Percentiles rank a stretch among this genome's conserved stretches.
Conservation (phyloP, 2,797 vertebrate species). For the Rhabdophis nuchalis region DNA sequence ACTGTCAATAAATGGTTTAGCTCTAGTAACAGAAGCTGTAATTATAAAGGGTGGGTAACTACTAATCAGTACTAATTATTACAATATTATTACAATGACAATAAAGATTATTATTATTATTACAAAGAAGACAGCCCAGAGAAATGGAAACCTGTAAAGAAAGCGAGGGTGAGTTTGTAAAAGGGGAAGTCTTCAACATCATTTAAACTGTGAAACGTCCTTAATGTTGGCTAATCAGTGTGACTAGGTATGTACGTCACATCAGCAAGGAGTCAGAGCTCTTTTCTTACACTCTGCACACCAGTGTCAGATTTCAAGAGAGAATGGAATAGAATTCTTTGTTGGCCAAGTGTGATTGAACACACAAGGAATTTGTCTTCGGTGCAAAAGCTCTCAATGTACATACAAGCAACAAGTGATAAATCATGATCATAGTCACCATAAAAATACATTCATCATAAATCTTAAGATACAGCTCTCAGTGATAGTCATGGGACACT, state of each 20-base stretch:
- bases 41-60: slow-evolving; percentile 16
- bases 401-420: not conserved
- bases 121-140: slow-evolving; percentile 16
- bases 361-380: not conserved
- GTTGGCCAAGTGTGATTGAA: not conserved
- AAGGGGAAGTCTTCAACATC: slow-evolving; percentile 14
- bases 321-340: not conserved
- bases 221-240: not conserved
- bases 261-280: not conserved
- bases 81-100: too few species aligned
- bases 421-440: not conserved
- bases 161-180: not conserved
- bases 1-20: slow-evolving; percentile 16
- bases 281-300: not conserved
- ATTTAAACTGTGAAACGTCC: not conserved
- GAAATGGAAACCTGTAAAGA: slow-evolving; percentile 14
- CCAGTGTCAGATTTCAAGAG: not conserved
- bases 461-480: not conserved
- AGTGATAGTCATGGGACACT: not conserved
- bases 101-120: too few species aligned
- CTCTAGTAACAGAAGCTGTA: slow-evolving; percentile 4
- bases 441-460: not conserved
- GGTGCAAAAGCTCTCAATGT: not conserved
- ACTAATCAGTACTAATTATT: slow-evolving; percentile 33
- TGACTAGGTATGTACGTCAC: not conserved